phyloP scores from a whole-genome alignment of 1,140 invertebrate species.

The Bombus confusus region DNA sequence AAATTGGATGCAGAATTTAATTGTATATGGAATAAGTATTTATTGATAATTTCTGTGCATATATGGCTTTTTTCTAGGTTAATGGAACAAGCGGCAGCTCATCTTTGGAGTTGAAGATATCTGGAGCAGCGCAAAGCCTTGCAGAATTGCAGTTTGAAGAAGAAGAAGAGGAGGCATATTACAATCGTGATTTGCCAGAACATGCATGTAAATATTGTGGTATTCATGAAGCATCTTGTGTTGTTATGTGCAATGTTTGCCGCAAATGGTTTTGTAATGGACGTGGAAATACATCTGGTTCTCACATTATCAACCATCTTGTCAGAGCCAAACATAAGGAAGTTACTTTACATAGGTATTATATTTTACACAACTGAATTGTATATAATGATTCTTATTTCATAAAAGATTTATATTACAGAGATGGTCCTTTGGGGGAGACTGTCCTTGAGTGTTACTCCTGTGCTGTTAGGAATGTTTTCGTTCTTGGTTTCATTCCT shows the following conservation, averaged over 20 bases:
- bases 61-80: conserved; percentile 81
- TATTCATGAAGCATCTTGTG: conserved; percentile 98
- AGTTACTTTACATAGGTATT: conserved; percentile 94
- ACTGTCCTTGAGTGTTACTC: conserved; percentile 99
- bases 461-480: conserved; percentile 98
- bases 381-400: background rate
- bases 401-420: conserved; percentile 69
- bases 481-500: conserved; percentile 99
- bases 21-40: background rate
- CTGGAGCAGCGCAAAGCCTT: conserved; percentile 88
- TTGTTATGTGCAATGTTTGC: conserved; percentile 99
- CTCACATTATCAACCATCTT: conserved; percentile 99
- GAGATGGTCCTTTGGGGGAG: conserved; percentile 98
- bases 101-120: conserved; percentile 86
- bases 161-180: conserved; percentile 95
- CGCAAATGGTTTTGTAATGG: conserved; percentile 99
- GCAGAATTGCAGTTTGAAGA: conserved; percentile 94
- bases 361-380: background rate
- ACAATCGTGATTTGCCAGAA: conserved; percentile 94
- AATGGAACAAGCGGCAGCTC: conserved; percentile 84
- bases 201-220: conserved; percentile 99
- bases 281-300: conserved; percentile 98
- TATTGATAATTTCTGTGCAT: background rate
- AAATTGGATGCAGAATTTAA: background rate
- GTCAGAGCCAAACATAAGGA: conserved; percentile 99